These are phyloP conservation scores for Apogon talboti DNA, from an alignment of 2,797 vertebrate genomes.

Conservation along the genomic window DNA sequence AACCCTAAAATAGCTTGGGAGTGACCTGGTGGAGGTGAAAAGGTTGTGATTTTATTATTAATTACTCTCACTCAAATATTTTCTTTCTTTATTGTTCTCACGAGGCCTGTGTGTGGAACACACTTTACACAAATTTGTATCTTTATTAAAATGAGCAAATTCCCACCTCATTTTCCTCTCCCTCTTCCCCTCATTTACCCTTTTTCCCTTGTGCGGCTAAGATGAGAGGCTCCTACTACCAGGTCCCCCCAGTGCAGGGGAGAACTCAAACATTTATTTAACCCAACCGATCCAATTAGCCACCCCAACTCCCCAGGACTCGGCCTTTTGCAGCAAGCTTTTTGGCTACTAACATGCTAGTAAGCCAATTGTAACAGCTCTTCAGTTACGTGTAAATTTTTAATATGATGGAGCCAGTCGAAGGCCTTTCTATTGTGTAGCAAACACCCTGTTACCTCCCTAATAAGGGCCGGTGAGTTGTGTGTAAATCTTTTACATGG, in stretches of 20 bases:
- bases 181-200: constrained; percentile 36
- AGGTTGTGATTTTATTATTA: not conserved
- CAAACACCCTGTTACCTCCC: constrained; percentile 72
- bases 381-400: constrained; percentile 79
- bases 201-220: constrained; percentile 40
- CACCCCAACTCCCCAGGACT: constrained; percentile 62
- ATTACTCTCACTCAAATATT: not conserved
- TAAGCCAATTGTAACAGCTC: constrained; percentile 76
- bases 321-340: constrained; percentile 62
- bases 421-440: constrained; percentile 71
- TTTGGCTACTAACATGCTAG: constrained; percentile 69
- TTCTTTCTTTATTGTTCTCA: constrained; percentile 3
- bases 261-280: constrained; percentile 87
- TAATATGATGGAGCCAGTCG: constrained; percentile 72
- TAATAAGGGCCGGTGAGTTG: constrained; percentile 69
- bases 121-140: constrained; percentile 35
- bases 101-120: constrained; percentile 38
- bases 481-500: constrained; percentile 77
- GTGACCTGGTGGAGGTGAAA: not conserved
- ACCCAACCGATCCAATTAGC: constrained; percentile 84
- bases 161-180: constrained; percentile 33
- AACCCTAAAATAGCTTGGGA: too few relatives aligned
- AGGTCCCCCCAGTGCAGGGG: constrained; percentile 56
- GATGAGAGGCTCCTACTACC: constrained; percentile 60
- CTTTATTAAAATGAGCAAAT: constrained; percentile 56